Evolutionary conservation across 1,140 invertebrate species (phyloP).

Genomic region (Zaprionus kolodkinae): DNA sequence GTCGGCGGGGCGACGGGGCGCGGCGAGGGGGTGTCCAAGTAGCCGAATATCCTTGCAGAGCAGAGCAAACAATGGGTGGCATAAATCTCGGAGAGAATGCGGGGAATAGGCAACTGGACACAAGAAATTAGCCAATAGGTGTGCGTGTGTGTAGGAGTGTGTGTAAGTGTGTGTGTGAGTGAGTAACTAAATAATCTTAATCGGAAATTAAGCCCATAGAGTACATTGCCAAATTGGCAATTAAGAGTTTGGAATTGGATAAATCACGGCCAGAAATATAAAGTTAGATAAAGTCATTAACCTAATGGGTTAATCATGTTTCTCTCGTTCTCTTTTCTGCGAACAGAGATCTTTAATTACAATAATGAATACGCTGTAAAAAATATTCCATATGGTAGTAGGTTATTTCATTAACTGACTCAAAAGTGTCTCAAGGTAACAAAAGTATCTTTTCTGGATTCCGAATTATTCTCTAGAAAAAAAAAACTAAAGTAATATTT

Average conservation of each 20-base stretch:
- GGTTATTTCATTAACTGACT: not conserved
- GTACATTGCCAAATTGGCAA: slow-evolving; percentile 41
- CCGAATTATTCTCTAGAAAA: too few species aligned
- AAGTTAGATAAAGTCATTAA: slow-evolving; percentile 20
- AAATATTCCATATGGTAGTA: too few species aligned
- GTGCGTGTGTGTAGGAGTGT: slow-evolving; percentile 14
- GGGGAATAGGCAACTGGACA: slow-evolving; percentile 7
- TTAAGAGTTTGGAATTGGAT: slow-evolving; percentile 31
- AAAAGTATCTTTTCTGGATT: too few species aligned
- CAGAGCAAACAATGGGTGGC: slow-evolving; percentile 28
- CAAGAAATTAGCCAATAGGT: slow-evolving; percentile 30
- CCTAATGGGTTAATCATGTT: slow-evolving; percentile 25
- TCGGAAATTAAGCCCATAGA: slow-evolving; percentile 48
- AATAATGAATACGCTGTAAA: not conserved
- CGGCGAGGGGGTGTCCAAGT: not conserved
- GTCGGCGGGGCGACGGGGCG: not conserved
- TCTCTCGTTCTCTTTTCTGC: not conserved
- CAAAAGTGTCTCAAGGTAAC: not conserved
- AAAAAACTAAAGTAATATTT: too few species aligned
- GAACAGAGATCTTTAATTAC: not conserved
- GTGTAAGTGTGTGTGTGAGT: not conserved
- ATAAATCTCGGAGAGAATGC: slow-evolving; percentile 44
- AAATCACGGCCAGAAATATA: slow-evolving; percentile 20
- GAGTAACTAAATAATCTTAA: slow-evolving; percentile 43
- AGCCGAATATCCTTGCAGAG: not conserved